phyloP scores from a whole-genome alignment of 2,113 vertebrate genomes.

The Ancistrus triradiatus region DNA sequence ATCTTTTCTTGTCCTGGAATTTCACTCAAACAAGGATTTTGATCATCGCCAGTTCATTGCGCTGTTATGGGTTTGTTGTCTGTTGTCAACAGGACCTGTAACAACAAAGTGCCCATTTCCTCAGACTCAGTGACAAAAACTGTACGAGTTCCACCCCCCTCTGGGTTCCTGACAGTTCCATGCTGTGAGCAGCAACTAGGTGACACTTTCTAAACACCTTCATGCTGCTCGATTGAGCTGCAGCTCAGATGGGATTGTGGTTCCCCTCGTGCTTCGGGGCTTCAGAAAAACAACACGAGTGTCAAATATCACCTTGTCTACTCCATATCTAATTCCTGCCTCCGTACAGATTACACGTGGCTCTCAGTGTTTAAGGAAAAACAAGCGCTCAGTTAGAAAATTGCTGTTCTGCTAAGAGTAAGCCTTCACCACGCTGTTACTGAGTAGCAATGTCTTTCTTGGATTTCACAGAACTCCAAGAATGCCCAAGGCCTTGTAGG shows the following conservation, averaged over 20 bases:
- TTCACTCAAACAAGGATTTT: too few species aligned
- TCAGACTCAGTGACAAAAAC: too few species aligned
- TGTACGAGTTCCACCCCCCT: not conserved
- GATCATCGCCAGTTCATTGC: too few species aligned
- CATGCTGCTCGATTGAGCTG: constrained; percentile 36
- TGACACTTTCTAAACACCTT: constrained; percentile 9
- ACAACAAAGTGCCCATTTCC: too few species aligned
- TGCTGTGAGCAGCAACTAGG: constrained; percentile 1
- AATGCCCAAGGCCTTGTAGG: constrained; percentile 87
- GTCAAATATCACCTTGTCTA: constrained; percentile 20
- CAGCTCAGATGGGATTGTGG: constrained; percentile 44
- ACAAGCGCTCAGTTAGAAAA: not conserved
- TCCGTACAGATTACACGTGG: too few species aligned
- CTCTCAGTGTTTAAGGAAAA: not conserved
- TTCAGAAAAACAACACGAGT: constrained; percentile 30
- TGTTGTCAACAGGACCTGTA: too few species aligned
- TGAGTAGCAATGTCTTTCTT: constrained; percentile 27
- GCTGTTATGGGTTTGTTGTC: too few species aligned
- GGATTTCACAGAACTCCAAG: constrained; percentile 82
- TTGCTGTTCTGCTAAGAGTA: not conserved
- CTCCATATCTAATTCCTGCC: not conserved
- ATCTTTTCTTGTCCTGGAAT: too few species aligned
- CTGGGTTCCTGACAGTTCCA: not conserved
- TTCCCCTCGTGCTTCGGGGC: constrained; percentile 21
- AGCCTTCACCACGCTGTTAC: not conserved